Base-by-base conservation (phyloP, 2,888 invertebrate species). In the Lepidochrysops patricia region DNA sequence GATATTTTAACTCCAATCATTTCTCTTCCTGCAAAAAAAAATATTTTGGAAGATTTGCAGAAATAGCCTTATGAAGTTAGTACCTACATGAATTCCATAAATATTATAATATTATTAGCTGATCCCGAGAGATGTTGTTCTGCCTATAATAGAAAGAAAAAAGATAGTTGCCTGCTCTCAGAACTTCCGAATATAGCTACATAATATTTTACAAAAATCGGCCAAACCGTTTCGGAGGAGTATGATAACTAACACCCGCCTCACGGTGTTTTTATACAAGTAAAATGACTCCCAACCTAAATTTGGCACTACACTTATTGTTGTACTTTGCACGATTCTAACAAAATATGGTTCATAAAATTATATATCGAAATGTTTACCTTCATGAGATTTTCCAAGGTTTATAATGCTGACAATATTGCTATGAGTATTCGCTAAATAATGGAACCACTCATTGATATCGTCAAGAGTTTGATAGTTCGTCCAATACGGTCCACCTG, bases 361-460 rank as follows among this genome's bases (percentile, higher is more conserved):
- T 19, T 2, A 3, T 23, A 9, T 3, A 50, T 26, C n/a, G 2
- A 9, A 25, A 1, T 57, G 2, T 2, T 61, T 71, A 86, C 88
- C 87, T 84, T 88, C 83, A 66, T 68, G 64, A 43, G 81, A 74
- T 32, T 75, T 75, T 27, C 92, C 93, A 61, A 80, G 87, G 26
- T 77, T 78, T 13, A 93, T 70, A 0, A 91, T 67, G 19, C 79
- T 70, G 0, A 85, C 88, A 26, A 84, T 64, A 60, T 70, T 61
- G 25, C 77, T 72, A 29, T 82, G 64, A 4, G 64, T 73, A 4
- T 68, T 64, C 1, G 77, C 77, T 35, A 88, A 70, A 15, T 80
- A 65, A 2, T 77, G 60, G 52, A 94, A 76, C 90, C 92, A 93
- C 0, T 67, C 73, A 63, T 92, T 89, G 50, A 92, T 92, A 61